Evolutionary conservation across 2,113 vertebrate genomes (phyloP).

Genomic region (Chloropsis cyanopogon): DNA sequence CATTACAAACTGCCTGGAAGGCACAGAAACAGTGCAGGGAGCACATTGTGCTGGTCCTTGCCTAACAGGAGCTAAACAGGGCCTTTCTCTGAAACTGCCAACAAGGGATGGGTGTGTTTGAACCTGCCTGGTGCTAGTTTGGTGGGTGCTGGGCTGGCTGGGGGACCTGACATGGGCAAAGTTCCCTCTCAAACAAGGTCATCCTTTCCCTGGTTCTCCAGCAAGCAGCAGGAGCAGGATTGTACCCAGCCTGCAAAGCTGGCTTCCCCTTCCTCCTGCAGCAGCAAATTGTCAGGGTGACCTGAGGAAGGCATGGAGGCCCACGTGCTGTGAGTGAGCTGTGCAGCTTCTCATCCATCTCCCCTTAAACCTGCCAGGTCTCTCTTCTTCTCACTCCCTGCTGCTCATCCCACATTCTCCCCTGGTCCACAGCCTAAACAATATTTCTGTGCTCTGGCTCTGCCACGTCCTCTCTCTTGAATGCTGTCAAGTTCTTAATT

Average conservation of each 20-base stretch:
- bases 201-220: not conserved
- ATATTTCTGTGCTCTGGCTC: not conserved
- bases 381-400: not conserved
- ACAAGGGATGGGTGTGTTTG: accelerated
- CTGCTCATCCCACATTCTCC: accelerated
- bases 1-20: not conserved
- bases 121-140: not conserved
- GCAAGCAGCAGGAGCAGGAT: not conserved
- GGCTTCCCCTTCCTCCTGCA: not conserved
- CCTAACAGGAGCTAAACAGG: not conserved
- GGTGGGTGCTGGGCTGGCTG: not conserved
- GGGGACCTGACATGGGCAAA: not conserved
- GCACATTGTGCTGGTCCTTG: not conserved
- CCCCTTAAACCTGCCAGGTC: not conserved
- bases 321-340: not conserved
- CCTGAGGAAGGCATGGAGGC: not conserved
- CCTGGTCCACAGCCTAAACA: not conserved
- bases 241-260: not conserved
- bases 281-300: not conserved
- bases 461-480: not conserved
- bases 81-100: not conserved
- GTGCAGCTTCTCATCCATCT: not conserved
- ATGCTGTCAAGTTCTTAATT: not conserved
- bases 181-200: not conserved
- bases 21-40: not conserved